Base-by-base conservation (phyloP, 2,888 invertebrate genomes). In the Spatulosminthurus flaviceps region DNA sequence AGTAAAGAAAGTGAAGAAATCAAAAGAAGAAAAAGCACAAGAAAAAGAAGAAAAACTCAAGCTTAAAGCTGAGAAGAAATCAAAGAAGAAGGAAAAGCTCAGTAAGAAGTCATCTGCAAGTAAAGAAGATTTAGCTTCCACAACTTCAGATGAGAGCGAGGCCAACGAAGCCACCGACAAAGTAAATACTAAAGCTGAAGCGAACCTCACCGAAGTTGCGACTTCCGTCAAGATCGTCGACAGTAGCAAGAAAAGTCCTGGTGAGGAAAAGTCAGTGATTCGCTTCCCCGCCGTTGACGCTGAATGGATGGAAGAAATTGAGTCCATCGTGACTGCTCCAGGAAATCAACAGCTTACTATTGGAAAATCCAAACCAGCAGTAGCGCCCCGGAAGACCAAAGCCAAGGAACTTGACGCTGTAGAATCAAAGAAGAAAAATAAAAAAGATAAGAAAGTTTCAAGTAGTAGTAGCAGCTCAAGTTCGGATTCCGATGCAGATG, bases 311-410 rank as follows among this genome's bases (percentile, higher is more conserved):
- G 61, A 78, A 24, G 71, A 78, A 22, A 61, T 64, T 1, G 78
- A 70, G 41, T 72, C 71, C 34, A 71, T 43, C n/a, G 70, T 41
- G 13, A 21, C 41, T 13, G 2, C 60, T 16, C 69, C 67, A 69
- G 77, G 69, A 51, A 51, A 51, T 16, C 51, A 51, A 51, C 51
- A 51, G 16, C 51, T 19, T 2, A 19, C 51, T 21, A n/a, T n/a
- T n/a, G 22, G 1, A 22, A 70, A 43, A 60, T 16, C 24, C 1
- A 84, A 84, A 74, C 84, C 84, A 79, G 81, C 81, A 78, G 84
- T 84, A 60, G 81, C 80, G 43, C 82, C 83, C 0, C 78, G 81
- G 34, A 82, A 82, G 72, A 83, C 83, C 22, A 81, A 79, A 28
- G 81, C 51, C 1, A 51, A 51, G 16, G 51, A 51, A 51, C 19